phyloP scores from a whole-genome alignment of 2,888 invertebrate species.

The Odontomyia ornata region DNA sequence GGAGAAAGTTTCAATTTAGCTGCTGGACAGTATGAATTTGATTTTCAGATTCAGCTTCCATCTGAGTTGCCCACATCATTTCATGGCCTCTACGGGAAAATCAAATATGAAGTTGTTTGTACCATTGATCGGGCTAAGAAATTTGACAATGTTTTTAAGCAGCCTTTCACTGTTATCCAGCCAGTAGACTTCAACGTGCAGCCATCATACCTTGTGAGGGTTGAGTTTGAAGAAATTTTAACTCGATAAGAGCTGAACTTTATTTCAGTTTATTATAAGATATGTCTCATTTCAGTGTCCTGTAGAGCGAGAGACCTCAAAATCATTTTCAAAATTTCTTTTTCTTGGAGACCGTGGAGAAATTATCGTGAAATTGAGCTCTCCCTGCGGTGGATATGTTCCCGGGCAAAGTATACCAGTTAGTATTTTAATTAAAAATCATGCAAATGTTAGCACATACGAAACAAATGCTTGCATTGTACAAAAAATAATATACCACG shows the following conservation, averaged over 20 bases:
- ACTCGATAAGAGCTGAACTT: background rate
- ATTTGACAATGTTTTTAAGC: slow-evolving; percentile 82
- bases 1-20: slow-evolving; percentile 75
- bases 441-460: slow-evolving; percentile 74
- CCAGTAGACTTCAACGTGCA: slow-evolving; percentile 77
- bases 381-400: slow-evolving; percentile 78
- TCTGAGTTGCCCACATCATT: slow-evolving; percentile 79
- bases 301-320: background rate
- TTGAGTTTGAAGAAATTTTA: background rate
- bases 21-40: slow-evolving; percentile 75
- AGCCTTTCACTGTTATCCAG: slow-evolving; percentile 78
- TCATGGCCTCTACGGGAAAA: slow-evolving; percentile 76
- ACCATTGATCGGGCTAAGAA: slow-evolving; percentile 86
- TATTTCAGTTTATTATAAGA: background rate
- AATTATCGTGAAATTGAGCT: slow-evolving; percentile 59
- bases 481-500: slow-evolving; percentile 68
- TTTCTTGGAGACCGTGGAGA: slow-evolving; percentile 19
- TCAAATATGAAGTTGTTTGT: slow-evolving; percentile 80
- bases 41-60: slow-evolving; percentile 73
- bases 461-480: slow-evolving; percentile 71
- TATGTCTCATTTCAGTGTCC: slow-evolving; percentile 2
- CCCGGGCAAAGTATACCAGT: slow-evolving; percentile 79
- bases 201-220: background rate
- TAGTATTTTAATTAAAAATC: slow-evolving; percentile 77
- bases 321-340: slow-evolving; percentile 21